Evolutionary conservation across 1,140 invertebrate genomes (phyloP), one percentile per base, ranked within the genome.

Genomic region (Plutomurus gul): DNA sequence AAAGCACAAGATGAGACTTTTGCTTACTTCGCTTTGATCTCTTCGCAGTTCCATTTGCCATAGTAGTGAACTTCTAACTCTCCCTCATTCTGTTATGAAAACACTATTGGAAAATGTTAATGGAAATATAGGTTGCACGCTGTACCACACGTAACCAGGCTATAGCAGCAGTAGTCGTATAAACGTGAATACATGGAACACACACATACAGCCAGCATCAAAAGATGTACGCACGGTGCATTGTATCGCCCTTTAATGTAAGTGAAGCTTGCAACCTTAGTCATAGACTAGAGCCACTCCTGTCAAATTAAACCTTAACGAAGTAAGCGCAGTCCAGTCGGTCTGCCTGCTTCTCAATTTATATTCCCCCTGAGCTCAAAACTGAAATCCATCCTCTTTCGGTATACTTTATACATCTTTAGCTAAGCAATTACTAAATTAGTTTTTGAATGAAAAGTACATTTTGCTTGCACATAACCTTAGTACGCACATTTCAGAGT

Each of bases 281-380:
- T n/a, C n/a, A n/a, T n/a, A n/a, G n/a, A n/a, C n/a, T n/a, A n/a
- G 27, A 65, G 46, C 56, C 56, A 65, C 56, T 65, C 56, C 56
- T 36, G 56, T n/a, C 56, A 65, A 65, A 65, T 65, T 65, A 65
- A 65, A 56, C 13, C 36, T 65, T 65, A 25, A 65, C 27, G 56
- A 13, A 27, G 27, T 65, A 65, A 33, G 27, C 36, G 36, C 2
- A 65, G 51, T 60, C 27, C 22, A 43, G 39, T 7, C 11, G 2
- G 11, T 65, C n/a, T 18, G 6, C n/a, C 20, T n/a, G 13, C 2
- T 65, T 25, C 18, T 65, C 27, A 27, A 65, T 65, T 33, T 16
- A 65, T 65, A 33, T 65, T 65, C 56, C 36, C 30, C 27, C 56
- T 30, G n/a, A 65, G 25, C 56, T 30, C 56, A 33, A 65, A 65